Percentiles rank a stretch among this genome's conserved stretches.
phyloP scores from a whole-genome alignment of 2,888 invertebrate species.

The Myathropa florea region DNA sequence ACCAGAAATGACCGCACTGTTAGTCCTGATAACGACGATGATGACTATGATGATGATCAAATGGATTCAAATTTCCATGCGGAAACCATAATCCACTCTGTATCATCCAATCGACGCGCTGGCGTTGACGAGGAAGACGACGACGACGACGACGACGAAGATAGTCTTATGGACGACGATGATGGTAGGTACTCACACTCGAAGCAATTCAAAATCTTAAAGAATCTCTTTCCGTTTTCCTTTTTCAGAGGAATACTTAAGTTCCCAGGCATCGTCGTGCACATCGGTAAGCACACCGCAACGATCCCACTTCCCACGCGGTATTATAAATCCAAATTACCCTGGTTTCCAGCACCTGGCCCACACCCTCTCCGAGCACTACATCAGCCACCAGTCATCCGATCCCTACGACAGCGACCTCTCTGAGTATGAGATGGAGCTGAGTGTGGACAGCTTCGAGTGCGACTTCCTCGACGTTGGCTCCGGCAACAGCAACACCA shows the following conservation, averaged over 20 bases:
- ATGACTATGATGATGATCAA: slow-evolving; percentile 64
- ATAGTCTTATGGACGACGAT: slow-evolving; percentile 67
- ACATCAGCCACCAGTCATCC: slow-evolving; percentile 78
- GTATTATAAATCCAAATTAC: slow-evolving; percentile 92
- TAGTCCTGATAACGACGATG: slow-evolving; percentile 32
- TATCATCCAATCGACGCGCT: background rate
- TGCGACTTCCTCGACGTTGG: slow-evolving; percentile 54
- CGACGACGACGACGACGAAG: slow-evolving; percentile 39
- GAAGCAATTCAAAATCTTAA: background rate
- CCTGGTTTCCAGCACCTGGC: slow-evolving; percentile 92
- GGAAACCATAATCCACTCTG: slow-evolving; percentile 55
- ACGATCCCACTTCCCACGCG: slow-evolving; percentile 82
- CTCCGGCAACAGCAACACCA: slow-evolving; percentile 21
- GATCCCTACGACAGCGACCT: slow-evolving; percentile 78
- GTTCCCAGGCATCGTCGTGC: slow-evolving; percentile 66
- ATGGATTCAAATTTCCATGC: slow-evolving; percentile 58
- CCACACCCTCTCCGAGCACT: slow-evolving; percentile 84
- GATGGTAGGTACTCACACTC: slow-evolving; percentile 36
- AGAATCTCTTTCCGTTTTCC: background rate
- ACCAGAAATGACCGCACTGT: slow-evolving; percentile 33
- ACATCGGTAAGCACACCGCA: slow-evolving; percentile 74
- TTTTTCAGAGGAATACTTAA: slow-evolving; percentile 55
- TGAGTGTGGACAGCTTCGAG: slow-evolving; percentile 76
- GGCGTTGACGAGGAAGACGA: background rate
- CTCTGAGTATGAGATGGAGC: slow-evolving; percentile 78